A percentile compares a stretch with the other conserved stretches of the same genome.
phyloP scores from a whole-genome alignment of 2,797 vertebrate genomes.

The Sebastolobus alascanus region DNA sequence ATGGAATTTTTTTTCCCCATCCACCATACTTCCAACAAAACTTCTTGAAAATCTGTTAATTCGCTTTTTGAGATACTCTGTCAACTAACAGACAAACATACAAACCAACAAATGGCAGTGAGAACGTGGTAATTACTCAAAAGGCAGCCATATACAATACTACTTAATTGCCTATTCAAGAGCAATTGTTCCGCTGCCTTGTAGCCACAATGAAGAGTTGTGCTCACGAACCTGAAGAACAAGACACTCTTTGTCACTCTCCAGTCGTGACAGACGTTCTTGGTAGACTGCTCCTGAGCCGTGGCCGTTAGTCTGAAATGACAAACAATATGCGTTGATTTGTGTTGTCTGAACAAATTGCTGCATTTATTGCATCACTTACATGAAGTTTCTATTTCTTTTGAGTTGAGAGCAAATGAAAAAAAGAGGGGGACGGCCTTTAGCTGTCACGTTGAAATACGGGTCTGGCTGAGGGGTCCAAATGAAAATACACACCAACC shows the following conservation, averaged over 20 bases:
- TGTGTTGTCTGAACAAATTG: constrained; percentile 5
- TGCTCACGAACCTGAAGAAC: constrained; percentile 91
- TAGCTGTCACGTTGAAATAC: constrained; percentile 10
- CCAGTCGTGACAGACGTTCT: constrained; percentile 92
- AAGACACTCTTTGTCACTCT: constrained; percentile 98
- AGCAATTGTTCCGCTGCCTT: constrained; percentile 4
- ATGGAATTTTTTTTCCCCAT: neutral
- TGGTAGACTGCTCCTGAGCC: constrained; percentile 90
- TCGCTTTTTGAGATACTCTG: neutral
- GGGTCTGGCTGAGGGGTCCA: neutral
- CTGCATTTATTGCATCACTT: neutral
- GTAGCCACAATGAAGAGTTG: neutral
- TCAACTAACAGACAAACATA: neutral
- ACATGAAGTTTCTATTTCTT: neutral
- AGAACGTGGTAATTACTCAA: neutral
- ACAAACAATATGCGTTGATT: constrained; percentile 37
- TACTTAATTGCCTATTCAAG: constrained; percentile 15
- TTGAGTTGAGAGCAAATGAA: neutral
- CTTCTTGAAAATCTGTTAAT: neutral
- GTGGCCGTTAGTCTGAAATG: constrained; percentile 91
- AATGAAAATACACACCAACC: constrained; percentile 31
- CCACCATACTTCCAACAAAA: neutral
- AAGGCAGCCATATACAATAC: neutral
- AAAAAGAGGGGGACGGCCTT: neutral
- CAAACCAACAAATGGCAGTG: neutral